phyloP scores from a whole-genome alignment of 2,113 vertebrate genomes.

The Sinocyclocheilus grahami region DNA sequence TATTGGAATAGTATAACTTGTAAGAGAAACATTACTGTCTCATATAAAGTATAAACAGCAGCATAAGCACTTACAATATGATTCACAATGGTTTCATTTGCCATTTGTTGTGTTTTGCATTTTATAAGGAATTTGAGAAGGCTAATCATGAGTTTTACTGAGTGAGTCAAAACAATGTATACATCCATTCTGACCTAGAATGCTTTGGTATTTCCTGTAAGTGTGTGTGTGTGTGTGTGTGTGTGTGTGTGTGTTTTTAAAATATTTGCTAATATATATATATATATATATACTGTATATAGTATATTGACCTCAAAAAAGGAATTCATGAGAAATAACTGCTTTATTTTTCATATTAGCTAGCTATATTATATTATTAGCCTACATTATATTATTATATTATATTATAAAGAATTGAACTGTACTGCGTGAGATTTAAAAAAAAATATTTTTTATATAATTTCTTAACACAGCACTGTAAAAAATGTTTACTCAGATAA shows the following conservation, averaged over 20 bases:
- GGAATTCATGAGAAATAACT: too few species aligned
- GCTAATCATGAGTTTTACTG: not conserved
- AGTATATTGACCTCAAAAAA: too few species aligned
- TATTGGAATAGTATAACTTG: slow-evolving; percentile 69
- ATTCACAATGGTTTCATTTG: not conserved
- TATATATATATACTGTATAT: too few species aligned
- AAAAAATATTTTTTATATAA: too few species aligned
- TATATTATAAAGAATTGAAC: too few species aligned
- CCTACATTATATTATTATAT: too few species aligned
- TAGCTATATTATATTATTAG: too few species aligned
- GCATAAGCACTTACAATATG: not conserved
- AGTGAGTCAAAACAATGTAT: not conserved
- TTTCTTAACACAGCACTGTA: too few species aligned
- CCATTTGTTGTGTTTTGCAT: not conserved
- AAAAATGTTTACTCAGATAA: too few species aligned
- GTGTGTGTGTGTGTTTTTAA: not conserved
- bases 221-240: not conserved
- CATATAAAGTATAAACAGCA: not conserved
- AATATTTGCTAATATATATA: too few species aligned
- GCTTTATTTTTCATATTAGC: too few species aligned
- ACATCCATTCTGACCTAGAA: slow-evolving; percentile 11
- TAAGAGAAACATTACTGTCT: slow-evolving; percentile 73
- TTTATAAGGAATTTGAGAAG: not conserved
- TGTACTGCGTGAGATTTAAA: too few species aligned
- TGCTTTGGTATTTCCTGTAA: slow-evolving; percentile 14